These are phyloP conservation scores for Mormyrops boulengeri DNA, from an alignment of 2,797 vertebrate species.

Conservation along the genomic window DNA sequence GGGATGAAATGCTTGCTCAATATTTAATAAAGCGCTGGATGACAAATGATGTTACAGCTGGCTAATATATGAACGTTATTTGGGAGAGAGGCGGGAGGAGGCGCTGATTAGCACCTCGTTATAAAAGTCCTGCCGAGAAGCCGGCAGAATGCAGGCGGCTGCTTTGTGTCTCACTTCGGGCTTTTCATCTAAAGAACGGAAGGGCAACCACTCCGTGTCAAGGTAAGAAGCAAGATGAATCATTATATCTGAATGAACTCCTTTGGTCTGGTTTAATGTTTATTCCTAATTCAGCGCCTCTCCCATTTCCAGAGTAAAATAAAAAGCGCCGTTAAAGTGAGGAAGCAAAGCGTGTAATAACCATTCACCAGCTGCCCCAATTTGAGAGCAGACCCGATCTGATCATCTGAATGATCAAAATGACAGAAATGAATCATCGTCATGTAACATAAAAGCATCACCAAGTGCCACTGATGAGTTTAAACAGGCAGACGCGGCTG, in stretches of 20 bases:
- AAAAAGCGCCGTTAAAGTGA: neutral
- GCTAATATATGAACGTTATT: neutral
- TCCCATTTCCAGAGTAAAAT: neutral
- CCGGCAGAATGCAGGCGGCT: neutral
- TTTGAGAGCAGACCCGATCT: neutral
- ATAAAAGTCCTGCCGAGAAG: neutral
- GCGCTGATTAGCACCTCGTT: neutral
- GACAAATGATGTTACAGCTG: neutral
- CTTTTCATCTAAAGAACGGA: neutral
- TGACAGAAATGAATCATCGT: neutral
- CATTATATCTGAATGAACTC: neutral
- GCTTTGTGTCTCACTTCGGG: neutral
- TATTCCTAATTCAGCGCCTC: neutral
- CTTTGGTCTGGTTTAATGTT: neutral
- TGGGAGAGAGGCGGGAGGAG: neutral
- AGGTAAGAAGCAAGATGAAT: neutral
- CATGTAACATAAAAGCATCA: neutral
- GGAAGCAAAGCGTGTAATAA: neutral
- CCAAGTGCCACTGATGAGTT: neutral
- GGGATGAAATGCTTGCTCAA: neutral
- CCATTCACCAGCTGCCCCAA: slow-evolving; percentile 5
- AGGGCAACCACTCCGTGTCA: neutral
- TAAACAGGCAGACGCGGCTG: neutral
- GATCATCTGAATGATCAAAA: neutral
- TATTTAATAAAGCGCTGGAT: neutral